phyloP scores from a whole-genome alignment of 2,113 vertebrate genomes.

The Casuarius casuarius region DNA sequence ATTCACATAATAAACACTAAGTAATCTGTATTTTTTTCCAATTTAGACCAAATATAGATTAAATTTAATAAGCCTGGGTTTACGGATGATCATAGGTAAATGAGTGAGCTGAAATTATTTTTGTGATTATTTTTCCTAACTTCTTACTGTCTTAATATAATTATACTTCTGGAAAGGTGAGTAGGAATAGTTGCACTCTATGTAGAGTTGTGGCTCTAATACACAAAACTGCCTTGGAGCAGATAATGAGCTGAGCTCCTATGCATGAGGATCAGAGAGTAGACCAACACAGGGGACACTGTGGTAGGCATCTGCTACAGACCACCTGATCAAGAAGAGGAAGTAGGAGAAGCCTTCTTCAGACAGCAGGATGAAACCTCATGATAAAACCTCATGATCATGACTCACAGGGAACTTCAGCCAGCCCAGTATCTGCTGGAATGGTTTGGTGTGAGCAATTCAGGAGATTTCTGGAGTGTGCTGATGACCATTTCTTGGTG shows the following conservation, averaged over 20 bases:
- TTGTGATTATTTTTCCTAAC: too few relatives aligned
- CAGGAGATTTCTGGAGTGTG: background rate
- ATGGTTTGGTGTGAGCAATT: background rate
- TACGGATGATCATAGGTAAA: background rate
- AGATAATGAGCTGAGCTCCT: too few relatives aligned
- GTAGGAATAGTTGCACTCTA: background rate
- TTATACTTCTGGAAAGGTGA: background rate
- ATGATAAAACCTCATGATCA: too few relatives aligned
- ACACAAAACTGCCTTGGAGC: background rate
- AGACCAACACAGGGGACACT: accelerated
- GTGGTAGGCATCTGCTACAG: background rate
- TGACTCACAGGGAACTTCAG: background rate
- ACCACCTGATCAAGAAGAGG: background rate
- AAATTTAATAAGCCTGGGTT: background rate
- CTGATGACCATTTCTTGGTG: background rate
- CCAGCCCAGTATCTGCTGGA: background rate
- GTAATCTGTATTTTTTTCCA: background rate
- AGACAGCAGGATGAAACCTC: background rate
- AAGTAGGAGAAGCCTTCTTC: background rate
- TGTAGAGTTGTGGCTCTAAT: background rate
- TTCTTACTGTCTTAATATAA: background rate
- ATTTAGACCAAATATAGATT: background rate
- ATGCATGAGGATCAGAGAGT: background rate
- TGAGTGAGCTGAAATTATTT: background rate
- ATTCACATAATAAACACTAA: background rate